Percentiles rank a stretch among this genome's conserved stretches.
Evolutionary conservation across 1,140 invertebrate species (phyloP).

Genomic region (Cydia strobilella): DNA sequence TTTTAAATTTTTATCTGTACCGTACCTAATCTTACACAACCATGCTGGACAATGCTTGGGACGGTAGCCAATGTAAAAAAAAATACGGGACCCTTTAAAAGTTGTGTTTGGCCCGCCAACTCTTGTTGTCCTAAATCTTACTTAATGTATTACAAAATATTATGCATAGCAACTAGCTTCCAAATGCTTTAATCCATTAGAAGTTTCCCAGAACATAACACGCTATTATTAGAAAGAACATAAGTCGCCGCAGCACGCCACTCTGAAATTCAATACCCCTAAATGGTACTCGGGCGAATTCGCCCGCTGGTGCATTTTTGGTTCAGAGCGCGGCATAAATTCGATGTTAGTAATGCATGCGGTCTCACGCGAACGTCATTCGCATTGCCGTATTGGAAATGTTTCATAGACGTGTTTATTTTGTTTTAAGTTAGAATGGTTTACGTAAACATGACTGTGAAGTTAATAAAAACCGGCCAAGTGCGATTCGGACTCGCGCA

Average conservation of each 20-base stretch:
- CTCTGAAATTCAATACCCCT: constrained; percentile 12
- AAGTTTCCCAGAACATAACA: background rate
- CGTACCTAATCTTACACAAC: too few relatives aligned
- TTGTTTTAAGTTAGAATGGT: too few relatives aligned
- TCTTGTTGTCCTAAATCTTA: background rate
- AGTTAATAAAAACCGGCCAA: too few relatives aligned
- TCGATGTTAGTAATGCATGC: constrained; percentile 40
- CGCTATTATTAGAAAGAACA: constrained; percentile 11
- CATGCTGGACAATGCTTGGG: too few relatives aligned
- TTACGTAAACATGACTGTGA: too few relatives aligned
- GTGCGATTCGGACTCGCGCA: too few relatives aligned
- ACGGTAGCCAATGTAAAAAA: too few relatives aligned
- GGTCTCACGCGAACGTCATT: constrained; percentile 19
- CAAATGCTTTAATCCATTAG: constrained; percentile 1
- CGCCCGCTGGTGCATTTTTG: constrained; percentile 36
- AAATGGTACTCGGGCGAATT: constrained; percentile 13
- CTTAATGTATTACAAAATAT: background rate
- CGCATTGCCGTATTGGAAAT: background rate
- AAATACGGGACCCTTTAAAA: too few relatives aligned
- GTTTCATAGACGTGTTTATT: background rate
- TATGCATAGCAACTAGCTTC: background rate
- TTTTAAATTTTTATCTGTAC: too few relatives aligned
- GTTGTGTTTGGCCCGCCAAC: too few relatives aligned
- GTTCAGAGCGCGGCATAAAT: constrained; percentile 40
- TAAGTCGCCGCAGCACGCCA: constrained; percentile 12